Percentiles rank a stretch among this genome's conserved stretches.
Conservation (phyloP, 2,797 vertebrate genomes). For the Xiphophorus birchmanni region DNA sequence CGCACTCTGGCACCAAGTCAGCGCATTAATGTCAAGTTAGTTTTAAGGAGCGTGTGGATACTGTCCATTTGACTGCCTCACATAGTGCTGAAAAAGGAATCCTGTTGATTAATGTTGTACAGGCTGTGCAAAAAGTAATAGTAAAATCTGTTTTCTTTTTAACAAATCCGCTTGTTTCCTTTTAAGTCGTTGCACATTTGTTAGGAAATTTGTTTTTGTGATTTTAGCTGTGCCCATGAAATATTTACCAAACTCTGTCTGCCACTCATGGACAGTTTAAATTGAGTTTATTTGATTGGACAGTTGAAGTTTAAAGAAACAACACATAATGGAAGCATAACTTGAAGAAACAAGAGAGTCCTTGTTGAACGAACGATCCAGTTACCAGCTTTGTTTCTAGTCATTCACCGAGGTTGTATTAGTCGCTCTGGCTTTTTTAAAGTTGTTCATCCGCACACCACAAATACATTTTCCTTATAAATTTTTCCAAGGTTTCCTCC, state of each 20-base stretch:
- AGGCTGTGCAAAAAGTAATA: not conserved
- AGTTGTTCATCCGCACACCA: too few species aligned
- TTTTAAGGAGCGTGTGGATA: constrained; percentile 18
- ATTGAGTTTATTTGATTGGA: too few species aligned
- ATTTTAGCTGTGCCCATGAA: not conserved
- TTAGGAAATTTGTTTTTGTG: not conserved
- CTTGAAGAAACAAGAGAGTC: too few species aligned
- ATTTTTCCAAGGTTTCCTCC: too few species aligned
- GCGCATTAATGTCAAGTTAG: constrained; percentile 4
- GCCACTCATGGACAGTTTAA: not conserved
- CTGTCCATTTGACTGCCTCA: not conserved
- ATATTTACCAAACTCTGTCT: not conserved
- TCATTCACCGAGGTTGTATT: too few species aligned
- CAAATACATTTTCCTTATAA: too few species aligned
- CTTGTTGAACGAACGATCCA: too few species aligned
- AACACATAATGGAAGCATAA: too few species aligned
- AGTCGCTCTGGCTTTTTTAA: too few species aligned
- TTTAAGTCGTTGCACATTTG: too few species aligned
- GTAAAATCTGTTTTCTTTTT: not conserved
- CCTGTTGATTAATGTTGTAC: not conserved
- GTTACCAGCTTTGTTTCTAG: too few species aligned
- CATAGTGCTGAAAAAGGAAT: not conserved
- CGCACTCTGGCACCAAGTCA: constrained; percentile 17
- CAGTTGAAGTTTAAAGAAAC: too few species aligned
- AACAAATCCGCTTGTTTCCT: not conserved